Percentiles rank a stretch among this genome's conserved stretches.
These are phyloP conservation scores for Dasypus novemcinctus DNA, from an alignment of 2,113 vertebrate species.

Conservation along the genomic window DNA sequence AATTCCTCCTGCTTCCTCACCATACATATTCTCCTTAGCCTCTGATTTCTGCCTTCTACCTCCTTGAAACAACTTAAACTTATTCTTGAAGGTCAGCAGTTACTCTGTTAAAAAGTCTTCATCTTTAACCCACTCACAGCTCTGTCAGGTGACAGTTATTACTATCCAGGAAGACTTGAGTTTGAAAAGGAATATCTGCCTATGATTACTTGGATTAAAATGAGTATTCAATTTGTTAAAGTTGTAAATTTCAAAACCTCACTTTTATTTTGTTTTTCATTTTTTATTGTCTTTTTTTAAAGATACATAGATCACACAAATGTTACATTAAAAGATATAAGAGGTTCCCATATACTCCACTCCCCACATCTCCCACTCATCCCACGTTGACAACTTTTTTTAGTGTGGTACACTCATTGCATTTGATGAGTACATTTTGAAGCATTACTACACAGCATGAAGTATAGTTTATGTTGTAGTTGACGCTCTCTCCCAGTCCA, in stretches of 20 bases:
- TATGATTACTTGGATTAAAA: neutral
- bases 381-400: too few species aligned
- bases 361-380: too few species aligned
- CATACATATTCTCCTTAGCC: neutral
- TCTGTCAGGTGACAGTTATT: neutral
- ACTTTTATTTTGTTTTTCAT: too few species aligned
- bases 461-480: too few species aligned
- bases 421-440: too few species aligned
- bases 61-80: neutral
- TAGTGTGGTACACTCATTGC: too few species aligned
- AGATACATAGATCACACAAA: too few species aligned
- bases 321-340: too few species aligned
- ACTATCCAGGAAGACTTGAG: neutral
- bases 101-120: neutral
- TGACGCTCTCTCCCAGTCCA: too few species aligned
- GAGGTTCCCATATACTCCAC: too few species aligned
- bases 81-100: neutral
- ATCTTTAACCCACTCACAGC: neutral
- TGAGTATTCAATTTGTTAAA: neutral
- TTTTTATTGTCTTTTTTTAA: too few species aligned
- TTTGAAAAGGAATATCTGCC: neutral
- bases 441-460: too few species aligned
- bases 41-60: neutral
- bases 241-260: neutral
- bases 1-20: neutral